Base-by-base conservation (phyloP, 2,113 vertebrate species). In the Gymnarchus niloticus region DNA sequence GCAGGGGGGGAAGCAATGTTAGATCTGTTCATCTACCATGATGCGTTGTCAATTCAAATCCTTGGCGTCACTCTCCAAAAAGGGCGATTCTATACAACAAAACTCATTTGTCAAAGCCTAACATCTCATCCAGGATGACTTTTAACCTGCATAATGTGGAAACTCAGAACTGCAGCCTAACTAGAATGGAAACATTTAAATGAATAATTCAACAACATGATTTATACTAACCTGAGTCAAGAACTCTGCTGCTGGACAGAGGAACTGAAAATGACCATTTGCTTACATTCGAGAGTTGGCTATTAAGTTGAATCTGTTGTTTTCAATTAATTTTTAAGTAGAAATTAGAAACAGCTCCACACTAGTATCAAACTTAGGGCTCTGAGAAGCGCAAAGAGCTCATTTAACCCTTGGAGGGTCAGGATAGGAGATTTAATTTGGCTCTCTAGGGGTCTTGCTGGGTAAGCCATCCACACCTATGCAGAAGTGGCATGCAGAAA, bases 281-380 rank as follows among this genome's bases (percentile, higher is more conserved):
- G 37, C 54, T 48, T 57, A 12, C 17, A 77, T 37, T n/a, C 23
- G 46, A 69, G 25, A 69, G 41, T 73, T 41, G 65, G 65, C 61
- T 69, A 69, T 69, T 69, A 69, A 33, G 61, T 33, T 73, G 65
- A 73, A 73, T 73, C 65, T 37, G 65, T 73, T 73, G 65, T 73
- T 73, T 73, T 73, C 65, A 73, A 73, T 73, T 73, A 73, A 73
- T 73, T 73, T 73, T 33, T 73, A 73, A 41, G 65, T 41, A 61
- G 46, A 37, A 57, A 49, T 54, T 19, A 73, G 19, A 59, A 77
- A 46, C 49, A 14, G 14, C 28, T 23, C 65, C 37, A 37, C 54
- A 86, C 44, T 14, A 49, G 28, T 41, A 69, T 69, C 28, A 19
- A 17, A 69, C 4, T 69, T 37, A 69, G 19, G 33, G 65, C 65